Evolutionary conservation across 2,888 invertebrate species (phyloP), one percentile per base, ranked within the genome.

Genomic region (Zelleria hepariella): DNA sequence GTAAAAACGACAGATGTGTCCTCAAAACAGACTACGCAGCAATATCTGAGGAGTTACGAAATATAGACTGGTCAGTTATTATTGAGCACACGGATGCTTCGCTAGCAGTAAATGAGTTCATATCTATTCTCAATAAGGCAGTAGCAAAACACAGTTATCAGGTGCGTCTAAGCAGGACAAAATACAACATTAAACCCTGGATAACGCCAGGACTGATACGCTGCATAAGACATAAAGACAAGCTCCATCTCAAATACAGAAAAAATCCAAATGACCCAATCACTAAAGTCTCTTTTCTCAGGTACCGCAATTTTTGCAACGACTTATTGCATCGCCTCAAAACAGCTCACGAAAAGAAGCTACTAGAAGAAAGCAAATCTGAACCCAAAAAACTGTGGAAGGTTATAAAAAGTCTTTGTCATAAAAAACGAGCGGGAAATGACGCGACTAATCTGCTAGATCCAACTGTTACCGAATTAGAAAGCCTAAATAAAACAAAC

Each of bases 121-220:
- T 2, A 15, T 1, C 15, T 1, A 32, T 18, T 21, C 7, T 56
- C 1, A 20, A 10, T 7, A 2, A 1, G 1, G 18, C 21, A 2
- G 20, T 56, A 5, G 6, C 2, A 18, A 56, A 56, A 5, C 42
- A 32, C 42, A 56, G 2, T 10, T 1, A 1, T 2, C 0, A 6
- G 1, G 3, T 56, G 4, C 3, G 18, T 10, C 8, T 56, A 1
- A 56, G 42, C 10, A n/a, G 56, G 7, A 8, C 32, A 2, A 56
- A 32, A 20, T 56, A 26, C n/a, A 42, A 21, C 15, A 2, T 56
- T 1, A 56, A 56, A 20, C 32, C 32, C 7, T 56, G 56, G 56
- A 56, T 56, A 5, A 56, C 56, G 2, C 56, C 56, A 3, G 56
- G 56, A 1, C 20, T 56, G 2, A 56, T 56, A 8, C 32, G 56